Evolutionary conservation across 2,113 vertebrate species (phyloP).

Genomic region (Engystomops pustulosus): DNA sequence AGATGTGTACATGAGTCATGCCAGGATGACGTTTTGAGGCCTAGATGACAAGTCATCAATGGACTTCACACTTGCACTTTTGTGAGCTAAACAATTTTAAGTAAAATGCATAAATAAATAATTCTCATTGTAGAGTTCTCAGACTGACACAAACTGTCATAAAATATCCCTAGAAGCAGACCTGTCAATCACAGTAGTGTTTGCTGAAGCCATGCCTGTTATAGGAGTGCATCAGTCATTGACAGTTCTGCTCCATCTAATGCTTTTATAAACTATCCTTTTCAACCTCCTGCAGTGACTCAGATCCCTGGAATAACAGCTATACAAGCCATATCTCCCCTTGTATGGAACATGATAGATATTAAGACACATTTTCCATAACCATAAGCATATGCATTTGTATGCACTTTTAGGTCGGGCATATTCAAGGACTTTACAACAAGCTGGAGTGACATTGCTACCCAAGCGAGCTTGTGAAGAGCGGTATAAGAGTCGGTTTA

Average conservation of each 20-base stretch:
- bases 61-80: background rate
- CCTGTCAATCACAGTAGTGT: slow-evolving; percentile 31
- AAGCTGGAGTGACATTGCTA: slow-evolving; percentile 87
- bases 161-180: slow-evolving; percentile 30
- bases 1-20: background rate
- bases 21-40: background rate
- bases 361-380: background rate
- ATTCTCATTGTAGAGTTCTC: background rate
- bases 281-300: slow-evolving; percentile 19
- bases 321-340: background rate
- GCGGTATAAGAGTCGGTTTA: slow-evolving; percentile 86
- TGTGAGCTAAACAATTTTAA: background rate
- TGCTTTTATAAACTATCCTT: slow-evolving; percentile 13
- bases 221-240: slow-evolving; percentile 23
- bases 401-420: slow-evolving; percentile 77
- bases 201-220: slow-evolving; percentile 30
- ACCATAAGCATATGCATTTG: background rate
- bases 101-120: slow-evolving; percentile 10
- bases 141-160: background rate
- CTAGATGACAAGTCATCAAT: slow-evolving; percentile 13
- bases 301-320: slow-evolving; percentile 20
- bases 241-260: slow-evolving; percentile 19
- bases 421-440: slow-evolving; percentile 94
- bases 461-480: slow-evolving; percentile 86
- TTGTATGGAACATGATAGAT: background rate